Evolutionary conservation across 2,797 vertebrate genomes (phyloP), one percentile per base, ranked within the genome.

Genomic region (Chaetodon trifasciatus): DNA sequence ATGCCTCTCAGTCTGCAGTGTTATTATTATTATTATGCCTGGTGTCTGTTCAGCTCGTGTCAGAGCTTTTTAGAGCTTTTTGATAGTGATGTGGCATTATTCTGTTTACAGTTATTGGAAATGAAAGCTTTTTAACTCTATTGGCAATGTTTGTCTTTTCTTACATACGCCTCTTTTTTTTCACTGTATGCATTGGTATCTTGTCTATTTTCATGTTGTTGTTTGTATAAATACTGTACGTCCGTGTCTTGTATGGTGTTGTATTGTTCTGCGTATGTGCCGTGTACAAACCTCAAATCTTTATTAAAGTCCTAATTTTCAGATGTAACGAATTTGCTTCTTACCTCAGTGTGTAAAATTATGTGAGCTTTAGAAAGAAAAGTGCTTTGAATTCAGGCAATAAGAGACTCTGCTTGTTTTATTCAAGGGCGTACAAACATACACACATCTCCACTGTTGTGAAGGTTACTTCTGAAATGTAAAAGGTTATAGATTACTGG

Each of bases 251-350:
- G 85, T 93, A 79, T 40, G 79, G 80, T 93, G 83, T 89, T 69
- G 87, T 93, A 66, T 67, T 82, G 85, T 89, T 91, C 76, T 88
- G 83, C 70, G 84, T 66, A 86, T 83, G 85, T 87, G 84, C 53
- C 49, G 65, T 88, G 82, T 90, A 63, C 49, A 82, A 88, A 84
- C 60, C 61, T 85, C 50, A 66, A 76, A 75, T 89, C 77, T 91
- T 91, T 90, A 88, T 83, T 91, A 93, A 94, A 94, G 76, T 78
- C 72, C n/a, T 44, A 35, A 84, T 90, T 93, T 93, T 92, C 75
- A 79, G 62, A 91, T 60, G 74, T 80, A 79, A 83, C 64, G 58
- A 37, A 23, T 47, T 47, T 55, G 11, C 16, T 79, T 42, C 6
- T 74, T 81, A 74, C 71, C 17, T 52, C 32, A 8, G 1, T n/a